Evolutionary conservation across 2,113 vertebrate species (phyloP).

Genomic region (Amphiprion ocellaris): DNA sequence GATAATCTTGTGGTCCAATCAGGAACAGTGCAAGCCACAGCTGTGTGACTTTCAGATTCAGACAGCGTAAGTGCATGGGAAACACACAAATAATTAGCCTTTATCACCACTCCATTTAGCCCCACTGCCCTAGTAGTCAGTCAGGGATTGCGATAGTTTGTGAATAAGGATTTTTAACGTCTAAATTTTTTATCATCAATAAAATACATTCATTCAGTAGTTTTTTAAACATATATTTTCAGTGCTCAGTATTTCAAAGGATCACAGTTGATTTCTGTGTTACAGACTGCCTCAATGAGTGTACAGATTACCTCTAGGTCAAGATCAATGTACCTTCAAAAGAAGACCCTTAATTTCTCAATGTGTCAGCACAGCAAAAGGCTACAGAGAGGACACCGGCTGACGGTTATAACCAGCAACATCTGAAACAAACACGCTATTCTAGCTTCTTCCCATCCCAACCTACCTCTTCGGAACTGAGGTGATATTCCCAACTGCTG

Average conservation of each 20-base stretch:
- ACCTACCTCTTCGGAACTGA: constrained; percentile 22
- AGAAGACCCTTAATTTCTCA: constrained; percentile 5
- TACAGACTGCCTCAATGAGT: constrained; percentile 33
- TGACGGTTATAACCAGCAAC: constrained; percentile 10
- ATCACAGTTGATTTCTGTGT: constrained; percentile 14
- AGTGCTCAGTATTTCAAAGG: constrained; percentile 28
- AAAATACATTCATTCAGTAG: constrained; percentile 54
- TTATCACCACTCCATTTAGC: neutral
- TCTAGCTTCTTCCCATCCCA: constrained; percentile 24
- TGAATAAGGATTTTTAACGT: constrained; percentile 4
- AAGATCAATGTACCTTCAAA: constrained; percentile 7
- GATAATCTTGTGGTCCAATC: neutral
- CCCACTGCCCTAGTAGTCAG: neutral
- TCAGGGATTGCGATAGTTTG: neutral
- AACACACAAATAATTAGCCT: neutral
- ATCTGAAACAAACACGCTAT: constrained; percentile 12
- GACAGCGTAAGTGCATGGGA: neutral
- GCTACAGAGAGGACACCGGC: constrained; percentile 17
- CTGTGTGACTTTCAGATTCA: constrained; percentile 13
- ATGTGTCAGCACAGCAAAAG: constrained; percentile 29
- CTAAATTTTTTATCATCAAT: neutral
- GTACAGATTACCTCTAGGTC: constrained; percentile 22
- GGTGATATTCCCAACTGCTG: constrained; percentile 18
- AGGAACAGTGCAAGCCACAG: constrained; percentile 25
- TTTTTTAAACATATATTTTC: constrained; percentile 34